Evolutionary conservation across 1,140 invertebrate species (phyloP), one percentile per base, ranked within the genome.

Genomic region (Whitmania pigra): DNA sequence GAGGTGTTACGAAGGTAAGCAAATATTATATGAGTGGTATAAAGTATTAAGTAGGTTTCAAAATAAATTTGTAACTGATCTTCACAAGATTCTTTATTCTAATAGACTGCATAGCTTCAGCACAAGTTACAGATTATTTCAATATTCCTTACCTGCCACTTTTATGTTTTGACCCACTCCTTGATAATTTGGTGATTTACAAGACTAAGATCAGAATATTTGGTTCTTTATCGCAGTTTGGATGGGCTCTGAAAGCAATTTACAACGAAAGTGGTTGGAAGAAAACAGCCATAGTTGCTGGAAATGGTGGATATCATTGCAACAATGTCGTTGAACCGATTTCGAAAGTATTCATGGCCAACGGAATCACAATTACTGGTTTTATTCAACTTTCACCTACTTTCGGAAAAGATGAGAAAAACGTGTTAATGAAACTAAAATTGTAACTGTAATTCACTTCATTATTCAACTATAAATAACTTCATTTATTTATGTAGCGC

Each of bases 141-240:
- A 63, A 63, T 63, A 31, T 63, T 63, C 57, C 57, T 25, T 63
- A 63, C 29, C 29, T 63, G 22, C 22, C 57, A 25, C 57, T 63
- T 7, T 22, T 7, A 4, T 63, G 57, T 18, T 7, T 63, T 20
- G 57, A 63, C 18, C 57, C 57, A 22, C 5, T 13, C 11, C 29
- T 63, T 13, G 57, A 63, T 31, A 63, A 63, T 31, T 63, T 18
- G 2, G 22, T 18, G 9, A 0, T 63, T 31, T 63, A 63, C 57
- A 25, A 22, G 11, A 63, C 57, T 22, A 31, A 22, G 22, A 63
- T 63, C 57, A 63, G 57, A 31, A 22, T 63, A 31, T 25, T 31
- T 22, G 57, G 57, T 22, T 63, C 57, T 7, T 31, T 63, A 4
- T 25, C 22, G 22, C 6, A 2, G 11, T 63, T 25, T 20, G 57